These are phyloP conservation scores for Adelphocoris suturalis DNA, from an alignment of 2,888 invertebrate genomes.

Conservation along the genomic window DNA sequence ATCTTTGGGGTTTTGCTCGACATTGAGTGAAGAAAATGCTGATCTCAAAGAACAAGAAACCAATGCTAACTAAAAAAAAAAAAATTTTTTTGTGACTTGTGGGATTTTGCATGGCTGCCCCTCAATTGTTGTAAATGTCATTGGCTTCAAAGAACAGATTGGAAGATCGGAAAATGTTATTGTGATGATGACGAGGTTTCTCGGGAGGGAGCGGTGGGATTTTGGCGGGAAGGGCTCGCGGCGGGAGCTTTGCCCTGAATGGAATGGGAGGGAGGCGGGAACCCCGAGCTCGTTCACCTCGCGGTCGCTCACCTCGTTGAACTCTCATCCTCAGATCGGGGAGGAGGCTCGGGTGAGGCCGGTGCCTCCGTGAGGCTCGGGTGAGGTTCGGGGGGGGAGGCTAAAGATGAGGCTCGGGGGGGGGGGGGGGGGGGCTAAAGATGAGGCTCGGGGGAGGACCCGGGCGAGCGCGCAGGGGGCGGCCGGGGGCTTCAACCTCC, in stretches of 20 bases:
- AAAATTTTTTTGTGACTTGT: no score
- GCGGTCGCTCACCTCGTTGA: constrained; percentile 36
- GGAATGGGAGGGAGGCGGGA: not conserved
- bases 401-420: not conserved
- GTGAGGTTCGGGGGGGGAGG: not conserved
- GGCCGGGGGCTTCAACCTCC: not conserved
- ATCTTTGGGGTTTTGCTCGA: no score
- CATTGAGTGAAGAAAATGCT: no score
- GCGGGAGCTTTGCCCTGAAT: not conserved
- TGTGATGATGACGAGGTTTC: not conserved
- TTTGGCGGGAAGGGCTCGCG: constrained; percentile 36
- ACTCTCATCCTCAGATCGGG: not conserved
- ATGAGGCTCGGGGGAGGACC: no score
- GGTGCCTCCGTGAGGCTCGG: not conserved
- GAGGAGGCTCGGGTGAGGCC: not conserved
- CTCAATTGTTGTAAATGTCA: no score
- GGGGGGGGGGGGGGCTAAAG: not conserved
- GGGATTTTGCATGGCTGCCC: no score
- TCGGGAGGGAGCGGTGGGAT: not conserved
- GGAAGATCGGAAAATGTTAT: no score
- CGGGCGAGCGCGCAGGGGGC: not conserved
- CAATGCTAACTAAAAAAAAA: no score
- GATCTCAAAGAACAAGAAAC: no score
- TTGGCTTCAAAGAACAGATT: no score
- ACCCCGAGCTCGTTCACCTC: constrained; percentile 7